Conservation (phyloP, 2,113 vertebrate species). For the Odocoileus hemionus region DNA sequence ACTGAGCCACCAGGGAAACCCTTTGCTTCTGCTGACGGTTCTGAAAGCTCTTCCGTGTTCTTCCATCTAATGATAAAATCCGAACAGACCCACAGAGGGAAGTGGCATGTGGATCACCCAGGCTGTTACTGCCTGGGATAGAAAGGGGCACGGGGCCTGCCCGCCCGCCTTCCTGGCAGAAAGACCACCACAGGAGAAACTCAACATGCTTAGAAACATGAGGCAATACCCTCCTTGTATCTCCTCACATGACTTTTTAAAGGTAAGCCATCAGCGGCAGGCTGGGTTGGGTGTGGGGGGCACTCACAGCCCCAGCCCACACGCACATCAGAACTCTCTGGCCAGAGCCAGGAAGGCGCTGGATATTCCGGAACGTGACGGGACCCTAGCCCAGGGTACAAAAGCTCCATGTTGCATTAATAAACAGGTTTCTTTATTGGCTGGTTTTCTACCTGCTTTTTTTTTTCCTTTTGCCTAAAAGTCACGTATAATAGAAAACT, state of each 20-base stretch:
- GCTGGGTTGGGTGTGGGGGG: neutral
- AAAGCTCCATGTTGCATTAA: neutral
- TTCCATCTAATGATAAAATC: neutral
- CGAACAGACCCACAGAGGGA: neutral
- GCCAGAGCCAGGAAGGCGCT: neutral
- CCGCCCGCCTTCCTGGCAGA: neutral
- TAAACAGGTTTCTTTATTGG: neutral
- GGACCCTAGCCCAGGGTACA: neutral
- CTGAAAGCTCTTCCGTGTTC: neutral
- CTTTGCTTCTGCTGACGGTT: neutral
- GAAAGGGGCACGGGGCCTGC: neutral
- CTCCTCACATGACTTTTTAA: neutral
- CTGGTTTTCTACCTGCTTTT: neutral
- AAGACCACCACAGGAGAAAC: neutral
- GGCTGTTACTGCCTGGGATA: rapidly evolving
- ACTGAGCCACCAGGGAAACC: neutral
- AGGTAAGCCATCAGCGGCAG: neutral
- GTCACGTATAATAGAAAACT: neutral
- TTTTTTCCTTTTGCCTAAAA: neutral
- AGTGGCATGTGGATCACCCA: rapidly evolving
- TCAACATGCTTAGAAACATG: rapidly evolving
- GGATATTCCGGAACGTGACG: too few relatives aligned
- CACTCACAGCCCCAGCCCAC: neutral
- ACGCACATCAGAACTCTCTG: rapidly evolving
- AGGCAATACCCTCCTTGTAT: rapidly evolving